Evolutionary conservation across 2,113 vertebrate species (phyloP).

Genomic region (Corapipo altera): DNA sequence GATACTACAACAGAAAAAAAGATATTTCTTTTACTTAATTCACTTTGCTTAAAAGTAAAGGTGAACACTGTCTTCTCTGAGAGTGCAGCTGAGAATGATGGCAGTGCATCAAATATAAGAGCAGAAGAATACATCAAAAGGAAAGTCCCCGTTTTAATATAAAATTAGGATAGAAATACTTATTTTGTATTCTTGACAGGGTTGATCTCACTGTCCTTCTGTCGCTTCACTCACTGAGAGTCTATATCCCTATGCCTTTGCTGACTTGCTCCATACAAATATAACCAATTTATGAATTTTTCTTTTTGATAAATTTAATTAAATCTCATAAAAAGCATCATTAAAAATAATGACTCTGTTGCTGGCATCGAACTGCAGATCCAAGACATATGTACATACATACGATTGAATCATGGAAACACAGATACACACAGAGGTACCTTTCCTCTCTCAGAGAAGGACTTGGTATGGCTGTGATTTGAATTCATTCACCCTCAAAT

Average conservation of each 20-base stretch:
- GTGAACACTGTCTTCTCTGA: background rate
- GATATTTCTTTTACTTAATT: background rate
- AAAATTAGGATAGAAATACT: background rate
- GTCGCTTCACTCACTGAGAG: background rate
- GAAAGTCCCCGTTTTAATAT: background rate
- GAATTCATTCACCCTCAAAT: background rate
- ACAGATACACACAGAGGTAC: background rate
- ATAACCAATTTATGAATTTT: background rate
- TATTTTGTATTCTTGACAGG: background rate
- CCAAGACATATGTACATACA: fast-evolving
- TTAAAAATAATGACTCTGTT: background rate
- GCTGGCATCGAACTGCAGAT: background rate
- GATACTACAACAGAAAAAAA: background rate
- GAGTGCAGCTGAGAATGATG: background rate
- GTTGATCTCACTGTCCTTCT: background rate
- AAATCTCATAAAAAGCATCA: background rate
- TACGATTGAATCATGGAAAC: background rate
- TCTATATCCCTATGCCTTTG: background rate
- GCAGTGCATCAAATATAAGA: background rate
- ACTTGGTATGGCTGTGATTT: background rate
- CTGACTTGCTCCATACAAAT: background rate
- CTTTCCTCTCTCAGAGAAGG: background rate
- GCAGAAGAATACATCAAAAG: background rate
- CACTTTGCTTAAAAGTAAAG: background rate
- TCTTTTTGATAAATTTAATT: background rate